Base-by-base conservation (phyloP, 2,797 vertebrate genomes). In the Ctenopoma multispine region DNA sequence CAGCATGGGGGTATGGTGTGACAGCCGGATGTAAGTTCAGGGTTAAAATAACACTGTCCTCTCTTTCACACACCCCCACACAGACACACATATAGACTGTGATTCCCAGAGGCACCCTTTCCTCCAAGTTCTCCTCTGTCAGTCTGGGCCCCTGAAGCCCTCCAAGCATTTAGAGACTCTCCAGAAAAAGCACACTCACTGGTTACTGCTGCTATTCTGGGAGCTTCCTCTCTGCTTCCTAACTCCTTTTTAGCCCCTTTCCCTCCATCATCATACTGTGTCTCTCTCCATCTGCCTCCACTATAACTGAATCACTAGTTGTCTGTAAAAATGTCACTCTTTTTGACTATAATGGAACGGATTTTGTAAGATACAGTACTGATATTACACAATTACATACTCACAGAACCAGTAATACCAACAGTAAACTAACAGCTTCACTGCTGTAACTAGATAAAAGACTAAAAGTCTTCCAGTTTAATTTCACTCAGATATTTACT, bases 1-100 rank as follows among this genome's bases (percentile, higher is more conserved):
- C 50, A 24, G 15, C 10, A 43, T 50, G 29, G 6, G 49, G 55
- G 7, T 50, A 40, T 55, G 63, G 67, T 56, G 65, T 77, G 77
- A 82, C 70, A 84, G 82, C 85, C 79, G 64, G 85, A 90, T 85
- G 80, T 40, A 83, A 66, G 84, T 79, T 86, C 80, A 77, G 73
- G 86, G 87, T 92, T 93, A 92, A 91, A 93, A 93, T 90, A 93
- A 94, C 88, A 88, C 82, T 41, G 75, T 71, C 63, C 63, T 59
- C 74, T 55, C 65, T 75, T 72, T 60, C 78, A n/a, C 80, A 13
- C 75, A 5, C 74, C 7, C 66, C 36, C 69, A 31, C 61, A 57
- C 63, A n/a, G 47, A 51, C 50, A 53, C 55, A 75, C 61, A 71
- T 46, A 55, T 47, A 67, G 74, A 40, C 77, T 69, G 49, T 27